Base-by-base conservation (phyloP, 2,888 invertebrate species). In the Drosophila picticornis region DNA sequence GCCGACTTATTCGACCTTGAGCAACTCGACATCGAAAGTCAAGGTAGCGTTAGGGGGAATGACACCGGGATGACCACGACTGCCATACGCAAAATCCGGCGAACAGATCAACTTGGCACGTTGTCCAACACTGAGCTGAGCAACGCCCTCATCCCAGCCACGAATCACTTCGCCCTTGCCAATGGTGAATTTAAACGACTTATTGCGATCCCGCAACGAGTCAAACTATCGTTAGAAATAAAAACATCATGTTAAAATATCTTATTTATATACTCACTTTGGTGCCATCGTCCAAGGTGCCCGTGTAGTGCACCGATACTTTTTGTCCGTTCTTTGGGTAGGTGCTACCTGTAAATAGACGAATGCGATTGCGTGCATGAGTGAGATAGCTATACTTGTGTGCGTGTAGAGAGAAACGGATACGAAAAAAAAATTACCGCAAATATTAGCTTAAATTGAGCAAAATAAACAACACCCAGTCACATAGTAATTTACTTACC, bases 71-170 rank as follows among this genome's bases (percentile, higher is more conserved):
- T 98, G 98, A 19, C 99, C 99, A 88, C 96, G 95, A 71, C 96
- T 95, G 43, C 99, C 99, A 92, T 99, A 99, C n/a, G 98, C 99
- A 92, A 96, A 98, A 93, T 99, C 99, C 0, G 99, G 97, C 10
- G 97, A 96, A 94, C 99, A 99, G 57, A 97, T 97, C 91, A 99
- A 94, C 93, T 96, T 97, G 57, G 99, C 99, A 64, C 97, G 95
- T 93, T 99, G 97, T 4, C 99, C 99, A 32, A 98, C 96, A 73
- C 97, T 97, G 96, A 99, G 80, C 73, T 97, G 96, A 77, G 98
- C 97, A 63, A 99, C 97, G 88, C 99, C 99, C 94, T 98, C 97
- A 94, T 99, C 99, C 99, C 99, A 99, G 57, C 98, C 99, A 93
- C 96, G 96, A 94, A 99, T 99, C 62, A 99, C 99, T 94, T 99